These are phyloP conservation scores for Rhinoderma darwinii DNA, from an alignment of 2,113 vertebrate species.

Conservation along the genomic window DNA sequence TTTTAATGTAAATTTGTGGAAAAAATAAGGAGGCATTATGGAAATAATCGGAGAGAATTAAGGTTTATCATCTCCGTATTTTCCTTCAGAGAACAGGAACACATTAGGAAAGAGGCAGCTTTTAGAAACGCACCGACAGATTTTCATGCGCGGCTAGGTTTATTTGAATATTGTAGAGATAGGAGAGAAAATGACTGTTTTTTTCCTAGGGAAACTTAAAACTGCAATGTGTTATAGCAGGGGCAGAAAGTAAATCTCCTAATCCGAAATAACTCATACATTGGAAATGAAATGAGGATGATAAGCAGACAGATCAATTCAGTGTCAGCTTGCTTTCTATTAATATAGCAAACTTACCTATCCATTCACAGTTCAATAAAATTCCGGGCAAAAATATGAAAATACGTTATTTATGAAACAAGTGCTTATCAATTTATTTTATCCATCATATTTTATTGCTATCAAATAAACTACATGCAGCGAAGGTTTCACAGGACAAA, in stretches of 20 bases:
- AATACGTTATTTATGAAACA: conserved; percentile 20
- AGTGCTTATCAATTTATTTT: conserved; percentile 23
- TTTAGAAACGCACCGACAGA: conserved; percentile 39
- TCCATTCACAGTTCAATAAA: conserved; percentile 47
- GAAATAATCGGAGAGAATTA: conserved; percentile 4
- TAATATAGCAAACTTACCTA: conserved; percentile 43
- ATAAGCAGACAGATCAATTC: conserved; percentile 50
- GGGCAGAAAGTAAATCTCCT: conserved; percentile 43
- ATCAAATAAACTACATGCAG: neutral
- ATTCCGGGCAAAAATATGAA: neutral
- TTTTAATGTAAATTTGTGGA: conserved; percentile 4
- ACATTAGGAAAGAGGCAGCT: neutral
- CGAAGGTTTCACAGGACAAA: neutral
- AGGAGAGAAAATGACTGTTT: neutral
- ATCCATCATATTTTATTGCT: neutral
- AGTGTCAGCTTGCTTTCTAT: conserved; percentile 23
- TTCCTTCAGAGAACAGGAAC: neutral
- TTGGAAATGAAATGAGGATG: conserved; percentile 52
- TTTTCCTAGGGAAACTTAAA: conserved; percentile 17
- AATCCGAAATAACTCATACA: conserved; percentile 50
- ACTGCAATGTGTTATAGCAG: conserved; percentile 36
- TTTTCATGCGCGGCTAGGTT: conserved; percentile 36
- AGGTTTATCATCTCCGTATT: neutral
- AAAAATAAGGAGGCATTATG: neutral
- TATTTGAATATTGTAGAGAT: conserved; percentile 50